Evolutionary conservation across 2,888 invertebrate species (phyloP).

Genomic region (Lasioglossum zephyrum): DNA sequence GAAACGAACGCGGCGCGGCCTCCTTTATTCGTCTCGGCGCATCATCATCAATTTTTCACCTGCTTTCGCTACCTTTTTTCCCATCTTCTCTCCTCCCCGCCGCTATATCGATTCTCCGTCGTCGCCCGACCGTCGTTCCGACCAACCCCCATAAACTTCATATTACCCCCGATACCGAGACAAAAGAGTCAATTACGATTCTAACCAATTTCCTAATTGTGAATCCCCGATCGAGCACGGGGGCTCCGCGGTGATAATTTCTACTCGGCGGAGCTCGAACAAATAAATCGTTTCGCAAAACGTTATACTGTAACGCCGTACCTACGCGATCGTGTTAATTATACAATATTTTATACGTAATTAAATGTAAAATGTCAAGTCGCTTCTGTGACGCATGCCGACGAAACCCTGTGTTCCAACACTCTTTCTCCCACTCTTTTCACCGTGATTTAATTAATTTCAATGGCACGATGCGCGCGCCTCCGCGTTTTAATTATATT

Average conservation of each 20-base stretch:
- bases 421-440: background rate
- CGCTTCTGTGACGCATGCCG: background rate
- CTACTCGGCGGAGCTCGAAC: background rate
- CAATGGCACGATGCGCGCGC: background rate
- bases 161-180: background rate
- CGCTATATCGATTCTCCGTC: conserved; percentile 1
- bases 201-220: background rate
- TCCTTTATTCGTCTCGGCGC: conserved; percentile 19
- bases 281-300: background rate
- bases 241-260: background rate
- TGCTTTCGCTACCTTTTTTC: background rate
- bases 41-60: conserved; percentile 34
- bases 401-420: background rate
- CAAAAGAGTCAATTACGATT: background rate
- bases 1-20: background rate
- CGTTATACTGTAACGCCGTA: background rate
- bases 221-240: background rate
- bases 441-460: background rate
- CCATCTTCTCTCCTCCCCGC: background rate
- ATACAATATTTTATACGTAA: background rate
- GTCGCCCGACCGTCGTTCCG: background rate
- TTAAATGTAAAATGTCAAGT: conserved; percentile 1
- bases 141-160: background rate
- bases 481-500: background rate
- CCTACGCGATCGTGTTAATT: background rate